phyloP scores from a whole-genome alignment of 2,888 invertebrate genomes.

The Erynnis tages region DNA sequence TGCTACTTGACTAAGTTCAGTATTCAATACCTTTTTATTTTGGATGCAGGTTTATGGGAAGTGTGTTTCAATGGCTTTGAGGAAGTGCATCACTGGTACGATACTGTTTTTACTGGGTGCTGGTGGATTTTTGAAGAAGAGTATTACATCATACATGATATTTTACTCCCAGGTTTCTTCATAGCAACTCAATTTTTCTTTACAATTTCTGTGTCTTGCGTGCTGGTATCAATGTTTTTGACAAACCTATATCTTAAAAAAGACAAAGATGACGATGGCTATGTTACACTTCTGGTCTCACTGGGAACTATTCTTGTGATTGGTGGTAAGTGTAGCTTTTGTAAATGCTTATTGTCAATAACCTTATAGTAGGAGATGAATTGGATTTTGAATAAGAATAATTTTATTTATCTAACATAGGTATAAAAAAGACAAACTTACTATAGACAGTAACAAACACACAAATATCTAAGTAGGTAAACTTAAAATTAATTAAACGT shows the following conservation, averaged over 20 bases:
- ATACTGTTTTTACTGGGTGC: constrained; percentile 91
- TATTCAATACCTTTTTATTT: not conserved
- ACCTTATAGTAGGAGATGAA: too few relatives aligned
- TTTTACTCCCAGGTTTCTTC: constrained; percentile 94
- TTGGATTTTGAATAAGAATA: too few relatives aligned
- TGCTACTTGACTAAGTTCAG: not conserved
- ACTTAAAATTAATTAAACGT: too few relatives aligned
- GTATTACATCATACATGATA: constrained; percentile 95
- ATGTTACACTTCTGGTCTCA: constrained; percentile 87
- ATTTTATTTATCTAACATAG: too few relatives aligned
- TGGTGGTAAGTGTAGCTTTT: constrained; percentile 70
- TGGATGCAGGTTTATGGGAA: constrained; percentile 93
- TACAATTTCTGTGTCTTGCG: constrained; percentile 91
- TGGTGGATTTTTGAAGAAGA: constrained; percentile 99
- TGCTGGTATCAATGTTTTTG: constrained; percentile 88
- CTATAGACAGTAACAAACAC: too few relatives aligned
- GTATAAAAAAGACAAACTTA: too few relatives aligned
- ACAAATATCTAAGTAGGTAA: too few relatives aligned
- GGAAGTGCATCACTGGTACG: constrained; percentile 93
- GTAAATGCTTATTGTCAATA: too few relatives aligned
- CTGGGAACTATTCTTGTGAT: constrained; percentile 87
- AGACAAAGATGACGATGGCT: constrained; percentile 88
- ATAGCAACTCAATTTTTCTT: constrained; percentile 97
- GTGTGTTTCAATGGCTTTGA: constrained; percentile 95
- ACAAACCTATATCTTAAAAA: constrained; percentile 88